Evolutionary conservation across 2,113 vertebrate genomes (phyloP), one percentile per base, ranked within the genome.

Genomic region (Carassius gibelio): DNA sequence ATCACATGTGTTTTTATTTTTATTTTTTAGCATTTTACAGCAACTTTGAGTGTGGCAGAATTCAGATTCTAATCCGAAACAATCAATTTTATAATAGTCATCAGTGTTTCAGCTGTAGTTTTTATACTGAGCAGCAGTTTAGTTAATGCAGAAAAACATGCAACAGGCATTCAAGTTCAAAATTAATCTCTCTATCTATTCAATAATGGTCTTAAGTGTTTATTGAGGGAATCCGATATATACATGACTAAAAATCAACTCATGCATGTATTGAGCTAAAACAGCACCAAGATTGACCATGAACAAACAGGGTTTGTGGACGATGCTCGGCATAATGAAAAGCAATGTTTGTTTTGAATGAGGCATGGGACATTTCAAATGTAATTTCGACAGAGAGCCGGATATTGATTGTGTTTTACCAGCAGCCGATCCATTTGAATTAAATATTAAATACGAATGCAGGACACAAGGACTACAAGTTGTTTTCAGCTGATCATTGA

Each of bases 391-490:
- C 88, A 86, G 89, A 88, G 91, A 88, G 91, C 90, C 88, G 85
- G 90, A 90, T 94, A 94, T 94, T 94, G 94, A 95, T 94, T 92
- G 92, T 91, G 90, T 91, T 88, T 95, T 93, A 93, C 92, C 91
- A 91, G 90, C 91, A 92, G 90, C 91, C 92, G 92, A 95, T 94
- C 93, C 91, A 93, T 94, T 94, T 93, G 93, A 95, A 95, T 94
- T 93, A 94, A 94, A 94, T 94, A 93, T 94, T 95, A 93, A 94
- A 92, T 91, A 93, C 93, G 87, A 91, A 90, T 92, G 90, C 81
- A 75, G 90, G 90, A 85, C 77, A 91, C 91, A 92, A 91, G 89
- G 89, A 88, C 90, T 90, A 91, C 87, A 81, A 91, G 89, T 91
- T 88, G 84, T 87, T 87, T 84, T 87, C 71, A 85, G 87, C 89